Base-by-base conservation (phyloP, 2,888 invertebrate species). In the Proisotoma minuta region DNA sequence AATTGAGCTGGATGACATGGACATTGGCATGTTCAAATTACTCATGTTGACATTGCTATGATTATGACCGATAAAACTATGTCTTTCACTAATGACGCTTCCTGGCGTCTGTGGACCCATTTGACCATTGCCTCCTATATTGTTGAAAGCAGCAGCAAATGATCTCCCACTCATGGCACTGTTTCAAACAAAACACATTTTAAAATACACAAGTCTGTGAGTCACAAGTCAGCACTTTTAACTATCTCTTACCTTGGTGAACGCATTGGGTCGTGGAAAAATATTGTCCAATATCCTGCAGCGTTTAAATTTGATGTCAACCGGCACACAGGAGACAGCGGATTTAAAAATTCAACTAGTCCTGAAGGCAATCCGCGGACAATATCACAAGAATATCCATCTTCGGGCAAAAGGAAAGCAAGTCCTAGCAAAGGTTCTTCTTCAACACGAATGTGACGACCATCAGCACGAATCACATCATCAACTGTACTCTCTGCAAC, bases 321-420 rank as follows among this genome's bases (percentile, higher is more conserved):
- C 1, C 94, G 84, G 77, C 96, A 96, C 73, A 96, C 83, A 8
- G 91, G 92, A 28, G 88, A 88, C 34, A 93, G 80, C 0, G 91
- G 91, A 67, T 87, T 86, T 39, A 93, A 80, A 76, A 93, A 93
- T 78, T 93, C 92, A 0, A 90, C 87, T 47, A 95, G 81, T 0
- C 93, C 95, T 59, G 78, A 77, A 29, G 97, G 97, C 62, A 98
- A 89, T 50, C 96, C 96, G 65, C 90, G 83, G 57, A 94, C 91
- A 61, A 95, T 92, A 79, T 98, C 97, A 76, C 94, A 95, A 76
- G 95, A 95, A 80, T 95, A 97, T 22, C 96, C 98, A 79, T 99
- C 98, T 76, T 97, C 96, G 1, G 99, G 98, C 61, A 98, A 84
- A 52, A 99, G 81, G 73, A 99, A 86, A 1, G 93, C 93, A 60